These are phyloP conservation scores for Varecia variegata DNA, from an alignment of 2,797 vertebrate genomes.

Conservation along the genomic window DNA sequence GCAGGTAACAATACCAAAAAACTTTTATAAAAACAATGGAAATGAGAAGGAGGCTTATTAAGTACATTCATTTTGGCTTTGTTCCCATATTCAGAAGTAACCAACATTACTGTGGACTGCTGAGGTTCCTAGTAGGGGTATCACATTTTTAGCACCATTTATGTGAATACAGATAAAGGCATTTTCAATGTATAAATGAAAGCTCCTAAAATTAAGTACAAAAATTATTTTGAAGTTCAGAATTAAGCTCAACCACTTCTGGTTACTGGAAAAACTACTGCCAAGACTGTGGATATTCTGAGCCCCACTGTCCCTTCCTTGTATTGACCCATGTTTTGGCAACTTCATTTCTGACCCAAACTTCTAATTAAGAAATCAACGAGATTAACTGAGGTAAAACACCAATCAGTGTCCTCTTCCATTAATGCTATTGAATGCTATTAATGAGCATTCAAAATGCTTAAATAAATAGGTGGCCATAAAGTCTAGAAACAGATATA, in stretches of 20 bases:
- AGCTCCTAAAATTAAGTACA: neutral
- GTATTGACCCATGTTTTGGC: neutral
- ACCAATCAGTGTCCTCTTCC: neutral
- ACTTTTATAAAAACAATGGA: neutral
- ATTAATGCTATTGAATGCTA: neutral
- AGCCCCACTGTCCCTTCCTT: neutral
- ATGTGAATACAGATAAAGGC: neutral
- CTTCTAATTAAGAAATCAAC: neutral
- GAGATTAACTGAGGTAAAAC: neutral
- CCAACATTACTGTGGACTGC: accelerated
- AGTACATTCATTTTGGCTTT: neutral
- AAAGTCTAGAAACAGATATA: neutral
- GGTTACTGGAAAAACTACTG: neutral
- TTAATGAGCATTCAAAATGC: neutral
- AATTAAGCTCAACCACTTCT: neutral
- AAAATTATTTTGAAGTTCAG: neutral
- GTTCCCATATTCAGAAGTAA: neutral
- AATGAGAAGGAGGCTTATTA: neutral
- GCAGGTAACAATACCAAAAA: neutral
- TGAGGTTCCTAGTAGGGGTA: neutral
- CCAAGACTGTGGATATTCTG: neutral
- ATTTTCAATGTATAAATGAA: neutral
- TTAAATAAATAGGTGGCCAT: neutral
- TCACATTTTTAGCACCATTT: neutral
- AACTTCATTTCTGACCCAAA: neutral